A percentile compares a stretch with the other conserved stretches of the same genome.
phyloP scores from a whole-genome alignment of 2,888 invertebrate genomes.

The Romanomermis culicivorax region DNA sequence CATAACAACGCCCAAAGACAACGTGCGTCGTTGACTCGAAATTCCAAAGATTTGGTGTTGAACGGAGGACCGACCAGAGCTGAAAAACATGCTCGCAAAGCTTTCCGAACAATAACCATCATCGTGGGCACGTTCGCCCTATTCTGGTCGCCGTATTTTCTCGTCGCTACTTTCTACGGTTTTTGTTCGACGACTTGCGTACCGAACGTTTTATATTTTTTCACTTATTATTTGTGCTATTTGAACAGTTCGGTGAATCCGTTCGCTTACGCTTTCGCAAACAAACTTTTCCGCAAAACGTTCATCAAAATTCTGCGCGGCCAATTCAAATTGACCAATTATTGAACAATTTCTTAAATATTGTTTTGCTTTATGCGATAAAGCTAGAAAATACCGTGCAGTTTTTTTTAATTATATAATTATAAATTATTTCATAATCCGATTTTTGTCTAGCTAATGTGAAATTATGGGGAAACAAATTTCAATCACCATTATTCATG shows the following conservation, averaged over 20 bases:
- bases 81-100: slow-evolving; percentile 26
- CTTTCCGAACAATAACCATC: slow-evolving; percentile 13
- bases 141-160: slow-evolving; percentile 28
- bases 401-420: no score
- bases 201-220: slow-evolving; percentile 21
- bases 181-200: slow-evolving; percentile 25
- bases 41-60: no score
- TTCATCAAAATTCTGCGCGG: slow-evolving; percentile 14
- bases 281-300: slow-evolving; percentile 24
- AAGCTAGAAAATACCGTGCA: no score
- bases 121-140: slow-evolving; percentile 28
- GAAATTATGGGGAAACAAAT: no score
- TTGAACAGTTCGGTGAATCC: slow-evolving; percentile 24
- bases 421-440: no score
- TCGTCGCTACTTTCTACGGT: slow-evolving; percentile 27
- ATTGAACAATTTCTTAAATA: no score
- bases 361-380: no score
- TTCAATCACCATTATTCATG: no score
- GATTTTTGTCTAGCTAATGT: no score
- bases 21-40: no score
- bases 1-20: no score
- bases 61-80: no score
- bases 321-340: not conserved
- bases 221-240: slow-evolving; percentile 28
- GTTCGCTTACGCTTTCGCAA: slow-evolving; percentile 27